Percentiles rank a stretch among this genome's conserved stretches.
phyloP scores from a whole-genome alignment of 2,888 invertebrate species.

The Rosalia funebris region DNA sequence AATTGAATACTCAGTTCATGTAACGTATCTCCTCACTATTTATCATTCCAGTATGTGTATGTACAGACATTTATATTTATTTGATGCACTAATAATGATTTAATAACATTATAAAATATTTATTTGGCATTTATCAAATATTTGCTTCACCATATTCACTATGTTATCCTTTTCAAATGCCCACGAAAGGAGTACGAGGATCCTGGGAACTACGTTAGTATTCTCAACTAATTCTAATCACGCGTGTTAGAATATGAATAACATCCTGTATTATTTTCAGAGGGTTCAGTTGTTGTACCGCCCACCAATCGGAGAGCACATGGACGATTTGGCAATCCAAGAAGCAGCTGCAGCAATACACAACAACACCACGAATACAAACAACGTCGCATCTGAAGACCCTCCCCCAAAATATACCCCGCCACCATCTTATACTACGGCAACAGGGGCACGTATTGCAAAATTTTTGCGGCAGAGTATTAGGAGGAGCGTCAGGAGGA shows the following conservation, averaged over 20 bases:
- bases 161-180: conserved; percentile 32
- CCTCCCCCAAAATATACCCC: conserved; percentile 94
- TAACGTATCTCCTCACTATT: too few relatives aligned
- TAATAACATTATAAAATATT: too few relatives aligned
- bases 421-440: conserved; percentile 91
- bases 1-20: too few relatives aligned
- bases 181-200: conserved; percentile 47
- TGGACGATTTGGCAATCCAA: conserved; percentile 62
- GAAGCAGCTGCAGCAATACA: conserved; percentile 53
- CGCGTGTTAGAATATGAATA: background rate
- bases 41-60: too few relatives aligned
- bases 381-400: conserved; percentile 68
- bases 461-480: conserved; percentile 81
- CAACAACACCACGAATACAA: conserved; percentile 43
- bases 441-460: conserved; percentile 85
- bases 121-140: too few relatives aligned
- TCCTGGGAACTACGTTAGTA: conserved; percentile 49
- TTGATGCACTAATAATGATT: too few relatives aligned
- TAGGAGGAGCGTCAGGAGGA: conserved; percentile 79
- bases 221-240: conserved; percentile 1
- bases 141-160: too few relatives aligned
- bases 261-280: conserved; percentile 65
- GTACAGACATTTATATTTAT: too few relatives aligned
- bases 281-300: conserved; percentile 86
- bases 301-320: conserved; percentile 70